Conservation (phyloP, 2,113 vertebrate genomes). For the Philantomba maxwellii region DNA sequence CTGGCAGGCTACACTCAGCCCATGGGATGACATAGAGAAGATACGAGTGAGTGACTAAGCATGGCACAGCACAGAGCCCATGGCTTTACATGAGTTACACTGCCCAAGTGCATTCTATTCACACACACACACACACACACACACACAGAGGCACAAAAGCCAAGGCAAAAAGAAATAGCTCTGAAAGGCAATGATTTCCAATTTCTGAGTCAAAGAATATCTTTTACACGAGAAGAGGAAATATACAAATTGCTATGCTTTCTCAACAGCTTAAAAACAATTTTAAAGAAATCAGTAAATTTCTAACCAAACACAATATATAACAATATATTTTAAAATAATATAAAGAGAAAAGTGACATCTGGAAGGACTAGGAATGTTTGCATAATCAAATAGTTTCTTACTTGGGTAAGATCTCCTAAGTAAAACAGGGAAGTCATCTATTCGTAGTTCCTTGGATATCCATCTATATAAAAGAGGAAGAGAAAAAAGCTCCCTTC, state of each 20-base stretch:
- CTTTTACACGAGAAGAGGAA: not conserved
- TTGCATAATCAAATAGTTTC: not conserved
- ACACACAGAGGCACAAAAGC: not conserved
- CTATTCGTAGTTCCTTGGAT: slow-evolving; percentile 8
- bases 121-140: not conserved
- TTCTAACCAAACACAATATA: not conserved
- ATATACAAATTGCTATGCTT: not conserved
- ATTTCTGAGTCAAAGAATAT: not conserved
- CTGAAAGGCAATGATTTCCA: not conserved
- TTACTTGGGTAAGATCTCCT: not conserved
- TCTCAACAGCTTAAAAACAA: not conserved
- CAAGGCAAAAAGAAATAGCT: not conserved
- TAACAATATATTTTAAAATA: not conserved
- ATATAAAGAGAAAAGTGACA: not conserved
- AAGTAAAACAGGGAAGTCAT: not conserved
- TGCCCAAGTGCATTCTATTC: not conserved
- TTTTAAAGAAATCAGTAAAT: not conserved
- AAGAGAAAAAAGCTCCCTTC: not conserved
- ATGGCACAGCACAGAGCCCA: not conserved
- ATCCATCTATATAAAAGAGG: not conserved
- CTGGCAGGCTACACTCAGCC: not conserved
- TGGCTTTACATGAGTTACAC: not conserved
- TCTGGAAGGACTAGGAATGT: not conserved
- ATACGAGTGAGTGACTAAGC: not conserved
- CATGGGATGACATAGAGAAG: not conserved